Conservation (phyloP, 2,888 invertebrate species). For the Nephrotoma appendiculata region DNA sequence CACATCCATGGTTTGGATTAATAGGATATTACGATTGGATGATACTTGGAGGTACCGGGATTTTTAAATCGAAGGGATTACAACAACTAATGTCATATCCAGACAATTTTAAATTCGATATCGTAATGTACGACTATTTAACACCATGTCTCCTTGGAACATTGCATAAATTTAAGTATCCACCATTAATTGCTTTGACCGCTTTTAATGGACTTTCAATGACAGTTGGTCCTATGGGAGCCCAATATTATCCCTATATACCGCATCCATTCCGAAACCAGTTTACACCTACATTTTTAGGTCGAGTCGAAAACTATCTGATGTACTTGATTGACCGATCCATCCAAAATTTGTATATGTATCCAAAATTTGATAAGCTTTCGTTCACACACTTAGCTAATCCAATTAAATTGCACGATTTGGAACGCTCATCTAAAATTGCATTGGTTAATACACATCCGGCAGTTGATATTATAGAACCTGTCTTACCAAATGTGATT, state of each 20-base stretch:
- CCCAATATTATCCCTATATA: constrained; percentile 15
- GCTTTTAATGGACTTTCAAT: constrained; percentile 15
- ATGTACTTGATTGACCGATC: neutral
- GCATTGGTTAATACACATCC: constrained; percentile 25
- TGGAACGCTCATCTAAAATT: constrained; percentile 14
- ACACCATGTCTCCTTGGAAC: constrained; percentile 19
- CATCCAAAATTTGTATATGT: no score
- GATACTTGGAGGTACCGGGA: constrained; percentile 11
- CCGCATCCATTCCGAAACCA: constrained; percentile 8
- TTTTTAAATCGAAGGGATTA: constrained; percentile 17
- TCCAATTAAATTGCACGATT: no score
- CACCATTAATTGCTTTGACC: constrained; percentile 18
- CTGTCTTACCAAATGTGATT: constrained; percentile 26
- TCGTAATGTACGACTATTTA: constrained; percentile 19
- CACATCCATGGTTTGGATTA: neutral
- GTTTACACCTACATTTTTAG: neutral
- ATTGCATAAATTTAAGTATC: constrained; percentile 20
- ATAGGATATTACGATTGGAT: constrained; percentile 8
- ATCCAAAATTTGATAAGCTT: no score
- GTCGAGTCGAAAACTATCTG: neutral
- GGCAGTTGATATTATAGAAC: constrained; percentile 21
- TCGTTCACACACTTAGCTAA: no score
- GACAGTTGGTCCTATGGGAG: constrained; percentile 10
- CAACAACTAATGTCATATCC: constrained; percentile 18
- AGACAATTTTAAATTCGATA: constrained; percentile 20